A percentile compares a stretch with the other conserved stretches of the same genome.
These are phyloP conservation scores for Ptychobarbus kaznakovi DNA, from an alignment of 2,797 vertebrate species.

Conservation along the genomic window DNA sequence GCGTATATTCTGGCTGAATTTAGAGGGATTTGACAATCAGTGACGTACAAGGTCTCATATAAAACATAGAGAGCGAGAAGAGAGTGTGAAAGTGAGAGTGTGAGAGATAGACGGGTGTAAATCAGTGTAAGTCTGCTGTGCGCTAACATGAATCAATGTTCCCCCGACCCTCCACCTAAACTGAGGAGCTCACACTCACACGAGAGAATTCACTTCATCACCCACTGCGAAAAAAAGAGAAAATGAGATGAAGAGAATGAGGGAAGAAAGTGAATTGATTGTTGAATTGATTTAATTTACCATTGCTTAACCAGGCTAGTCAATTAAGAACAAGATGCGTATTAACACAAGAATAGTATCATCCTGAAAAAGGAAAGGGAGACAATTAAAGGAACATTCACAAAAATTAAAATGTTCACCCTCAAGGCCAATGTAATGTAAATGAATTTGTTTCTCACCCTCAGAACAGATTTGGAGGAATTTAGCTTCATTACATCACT, in stretches of 20 bases:
- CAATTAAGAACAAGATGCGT: not conserved
- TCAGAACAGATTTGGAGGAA: too few species aligned
- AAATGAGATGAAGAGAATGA: conserved; percentile 15
- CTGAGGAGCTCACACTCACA: conserved; percentile 12
- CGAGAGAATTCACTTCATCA: conserved; percentile 25
- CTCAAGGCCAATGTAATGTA: too few species aligned
- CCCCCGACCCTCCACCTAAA: conserved; percentile 41
- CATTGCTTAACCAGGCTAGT: not conserved
- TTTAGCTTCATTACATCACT: not conserved
- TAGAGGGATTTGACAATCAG: not conserved
- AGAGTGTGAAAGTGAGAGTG: not conserved
- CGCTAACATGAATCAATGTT: conserved; percentile 24
- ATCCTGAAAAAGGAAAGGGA: not conserved
- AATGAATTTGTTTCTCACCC: too few species aligned
- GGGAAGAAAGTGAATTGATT: not conserved
- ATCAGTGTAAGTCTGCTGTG: conserved; percentile 40
- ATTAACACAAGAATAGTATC: not conserved
- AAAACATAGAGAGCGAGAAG: not conserved
- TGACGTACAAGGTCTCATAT: conserved; percentile 2
- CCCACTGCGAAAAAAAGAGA: not conserved
- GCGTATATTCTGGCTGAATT: not conserved
- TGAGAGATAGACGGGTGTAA: conserved; percentile 8
- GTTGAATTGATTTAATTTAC: not conserved
- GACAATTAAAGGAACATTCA: not conserved
- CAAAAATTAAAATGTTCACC: not conserved